These are phyloP conservation scores for Hippoglossus stenolepis DNA, from an alignment of 2,113 vertebrate genomes.

Conservation along the genomic window DNA sequence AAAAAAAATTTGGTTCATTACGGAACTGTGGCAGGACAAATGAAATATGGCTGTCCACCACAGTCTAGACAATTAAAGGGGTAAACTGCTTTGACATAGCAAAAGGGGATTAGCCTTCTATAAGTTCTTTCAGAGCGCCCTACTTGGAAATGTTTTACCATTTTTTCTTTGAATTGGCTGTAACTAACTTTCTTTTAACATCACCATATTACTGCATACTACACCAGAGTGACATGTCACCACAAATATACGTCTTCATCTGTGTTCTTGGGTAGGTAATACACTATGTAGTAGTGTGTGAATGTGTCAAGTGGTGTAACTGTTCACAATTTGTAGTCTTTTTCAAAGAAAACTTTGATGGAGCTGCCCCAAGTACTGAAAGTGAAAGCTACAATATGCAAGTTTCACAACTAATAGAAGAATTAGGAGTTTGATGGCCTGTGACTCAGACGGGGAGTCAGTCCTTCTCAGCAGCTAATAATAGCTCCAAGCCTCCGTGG, in stretches of 20 bases:
- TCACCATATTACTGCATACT: background rate
- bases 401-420: background rate
- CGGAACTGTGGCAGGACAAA: too few species aligned
- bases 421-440: background rate
- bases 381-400: slow-evolving; percentile 4
- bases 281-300: too few species aligned
- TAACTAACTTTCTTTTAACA: background rate
- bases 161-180: background rate
- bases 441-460: background rate
- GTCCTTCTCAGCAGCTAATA: background rate
- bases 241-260: background rate
- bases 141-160: too few species aligned
- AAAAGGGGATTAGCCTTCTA: too few species aligned
- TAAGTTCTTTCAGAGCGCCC: too few species aligned
- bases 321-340: background rate
- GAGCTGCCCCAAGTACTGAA: background rate
- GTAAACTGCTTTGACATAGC: too few species aligned
- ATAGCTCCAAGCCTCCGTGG: background rate
- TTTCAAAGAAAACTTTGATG: background rate
- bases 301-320: background rate
- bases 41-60: too few species aligned
- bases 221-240: background rate
- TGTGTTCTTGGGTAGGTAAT: background rate
- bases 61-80: too few species aligned
- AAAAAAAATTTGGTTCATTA: too few species aligned